phyloP scores from a whole-genome alignment of 2,888 invertebrate species.

The Nemoura dubitans region DNA sequence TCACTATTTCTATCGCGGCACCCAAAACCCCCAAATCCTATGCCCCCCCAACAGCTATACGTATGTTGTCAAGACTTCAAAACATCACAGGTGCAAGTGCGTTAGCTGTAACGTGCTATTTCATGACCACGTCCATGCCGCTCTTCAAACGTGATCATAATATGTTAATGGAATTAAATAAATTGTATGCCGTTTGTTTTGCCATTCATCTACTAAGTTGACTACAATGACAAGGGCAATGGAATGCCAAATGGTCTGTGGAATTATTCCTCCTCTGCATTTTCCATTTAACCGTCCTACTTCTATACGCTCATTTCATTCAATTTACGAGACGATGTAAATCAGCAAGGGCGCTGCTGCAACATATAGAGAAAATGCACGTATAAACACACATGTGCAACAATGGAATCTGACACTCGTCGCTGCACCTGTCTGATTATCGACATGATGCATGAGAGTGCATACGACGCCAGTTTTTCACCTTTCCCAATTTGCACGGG shows the following conservation, averaged over 20 bases:
- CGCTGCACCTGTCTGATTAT: background rate
- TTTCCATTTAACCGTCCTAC: conserved; percentile 26
- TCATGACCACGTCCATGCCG: background rate
- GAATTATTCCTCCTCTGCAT: conserved; percentile 7
- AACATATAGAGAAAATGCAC: background rate
- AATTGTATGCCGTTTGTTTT: background rate
- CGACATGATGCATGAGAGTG: background rate
- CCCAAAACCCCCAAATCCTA: no score
- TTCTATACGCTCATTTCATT: background rate
- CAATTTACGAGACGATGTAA: background rate
- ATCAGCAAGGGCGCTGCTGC: background rate
- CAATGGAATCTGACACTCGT: background rate
- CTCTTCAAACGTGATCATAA: background rate
- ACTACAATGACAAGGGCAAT: conserved; percentile 17
- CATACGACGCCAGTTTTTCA: no score
- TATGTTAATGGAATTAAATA: conserved; percentile 9
- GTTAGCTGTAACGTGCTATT: no score
- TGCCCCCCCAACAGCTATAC: no score
- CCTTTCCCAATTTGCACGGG: no score
- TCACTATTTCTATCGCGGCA: no score
- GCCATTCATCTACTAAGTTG: conserved; percentile 19
- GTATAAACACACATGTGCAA: background rate
- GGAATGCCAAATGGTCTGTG: background rate
- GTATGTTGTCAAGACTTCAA: no score
- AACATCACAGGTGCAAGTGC: no score